Conservation (phyloP, 1,140 invertebrate species). For the Drosophila busckii region DNA sequence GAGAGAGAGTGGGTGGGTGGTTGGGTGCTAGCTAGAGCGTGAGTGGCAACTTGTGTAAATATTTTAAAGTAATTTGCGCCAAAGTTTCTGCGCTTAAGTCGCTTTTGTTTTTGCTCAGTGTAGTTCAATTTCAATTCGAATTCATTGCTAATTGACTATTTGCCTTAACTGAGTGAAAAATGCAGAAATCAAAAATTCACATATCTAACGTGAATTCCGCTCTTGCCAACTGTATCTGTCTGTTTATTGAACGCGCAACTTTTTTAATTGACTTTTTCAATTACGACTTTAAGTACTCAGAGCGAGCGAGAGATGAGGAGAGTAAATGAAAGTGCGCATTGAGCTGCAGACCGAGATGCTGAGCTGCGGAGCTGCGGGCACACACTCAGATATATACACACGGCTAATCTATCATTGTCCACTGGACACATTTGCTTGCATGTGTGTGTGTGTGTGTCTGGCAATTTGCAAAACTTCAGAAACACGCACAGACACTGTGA, state of each 20-base stretch:
- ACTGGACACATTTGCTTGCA: slow-evolving; percentile 4
- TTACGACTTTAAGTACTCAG: slow-evolving; percentile 51
- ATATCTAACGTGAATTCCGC: no score
- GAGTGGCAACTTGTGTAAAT: no score
- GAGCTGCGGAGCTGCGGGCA: neutral
- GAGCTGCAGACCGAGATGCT: neutral
- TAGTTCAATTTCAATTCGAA: no score
- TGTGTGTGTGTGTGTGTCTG: slow-evolving; percentile 13
- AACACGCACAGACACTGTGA: slow-evolving; percentile 42
- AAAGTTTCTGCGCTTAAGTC: no score
- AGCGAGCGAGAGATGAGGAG: neutral
- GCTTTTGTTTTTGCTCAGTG: no score
- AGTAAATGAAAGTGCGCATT: neutral
- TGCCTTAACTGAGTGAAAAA: no score
- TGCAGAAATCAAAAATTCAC: no score
- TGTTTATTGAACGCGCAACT: slow-evolving; percentile 58
- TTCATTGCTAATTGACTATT: no score
- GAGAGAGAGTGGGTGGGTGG: no score
- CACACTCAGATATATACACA: neutral
- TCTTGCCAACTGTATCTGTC: no score
- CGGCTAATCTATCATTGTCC: slow-evolving; percentile 71
- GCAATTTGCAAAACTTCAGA: slow-evolving; percentile 75
- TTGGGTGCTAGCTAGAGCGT: no score
- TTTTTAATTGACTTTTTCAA: slow-evolving; percentile 78
- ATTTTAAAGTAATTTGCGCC: no score